Evolutionary conservation across 2,888 invertebrate species (phyloP).

Genomic region (Aphodius sticticus): DNA sequence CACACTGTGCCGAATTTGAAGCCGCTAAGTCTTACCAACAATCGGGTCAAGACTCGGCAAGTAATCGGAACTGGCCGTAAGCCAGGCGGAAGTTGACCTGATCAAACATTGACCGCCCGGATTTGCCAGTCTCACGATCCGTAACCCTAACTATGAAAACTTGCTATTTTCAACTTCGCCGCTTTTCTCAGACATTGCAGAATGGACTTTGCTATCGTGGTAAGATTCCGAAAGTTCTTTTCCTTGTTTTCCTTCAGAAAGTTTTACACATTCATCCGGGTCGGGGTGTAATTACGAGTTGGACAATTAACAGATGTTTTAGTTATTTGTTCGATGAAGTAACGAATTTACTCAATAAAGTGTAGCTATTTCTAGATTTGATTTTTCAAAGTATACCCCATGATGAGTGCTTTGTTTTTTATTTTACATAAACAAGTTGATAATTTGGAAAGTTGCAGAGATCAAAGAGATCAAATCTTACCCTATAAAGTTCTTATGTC

Average conservation of each 20-base stretch:
- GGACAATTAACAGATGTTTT: not conserved
- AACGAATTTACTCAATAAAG: not conserved
- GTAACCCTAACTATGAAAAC: not conserved
- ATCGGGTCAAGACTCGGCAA: not conserved
- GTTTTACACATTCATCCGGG: not conserved
- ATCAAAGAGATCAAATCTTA: too few species aligned
- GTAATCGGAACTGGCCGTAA: not conserved
- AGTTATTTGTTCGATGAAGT: not conserved
- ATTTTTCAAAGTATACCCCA: too few species aligned
- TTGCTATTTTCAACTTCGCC: not conserved
- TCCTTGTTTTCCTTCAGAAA: not conserved
- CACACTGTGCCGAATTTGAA: not conserved
- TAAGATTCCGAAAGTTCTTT: not conserved
- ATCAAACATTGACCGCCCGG: conserved; percentile 4
- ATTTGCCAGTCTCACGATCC: not conserved
- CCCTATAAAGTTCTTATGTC: too few species aligned
- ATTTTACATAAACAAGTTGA: too few species aligned
- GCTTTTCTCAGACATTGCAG: not conserved
- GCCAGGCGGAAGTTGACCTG: not conserved
- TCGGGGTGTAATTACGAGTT: not conserved
- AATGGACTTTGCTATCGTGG: not conserved
- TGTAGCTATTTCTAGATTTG: not conserved
- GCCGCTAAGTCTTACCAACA: not conserved
- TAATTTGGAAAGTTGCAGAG: too few species aligned
- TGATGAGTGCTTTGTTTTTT: too few species aligned